Percentiles rank a stretch among this genome's conserved stretches.
phyloP scores from a whole-genome alignment of 1,140 invertebrate species.

The Trissolcus basalis region DNA sequence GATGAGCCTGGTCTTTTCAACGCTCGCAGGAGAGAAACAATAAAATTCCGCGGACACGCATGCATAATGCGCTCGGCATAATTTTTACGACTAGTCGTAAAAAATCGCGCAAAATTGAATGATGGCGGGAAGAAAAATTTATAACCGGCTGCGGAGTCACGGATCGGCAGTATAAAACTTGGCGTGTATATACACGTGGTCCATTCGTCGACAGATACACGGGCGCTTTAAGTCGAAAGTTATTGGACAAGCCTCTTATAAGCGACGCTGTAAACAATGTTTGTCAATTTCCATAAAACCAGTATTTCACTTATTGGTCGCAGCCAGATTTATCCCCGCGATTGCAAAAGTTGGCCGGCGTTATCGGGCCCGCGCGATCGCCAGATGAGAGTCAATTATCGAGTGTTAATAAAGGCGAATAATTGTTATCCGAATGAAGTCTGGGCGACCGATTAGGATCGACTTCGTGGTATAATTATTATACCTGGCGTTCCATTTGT shows the following conservation, averaged over 20 bases:
- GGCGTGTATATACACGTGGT: conserved; percentile 49
- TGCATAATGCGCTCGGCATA: conserved; percentile 46
- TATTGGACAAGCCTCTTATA: conserved; percentile 50
- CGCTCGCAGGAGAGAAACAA: neutral
- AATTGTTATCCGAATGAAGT: conserved; percentile 32
- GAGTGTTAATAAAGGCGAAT: conserved; percentile 43
- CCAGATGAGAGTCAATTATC: conserved; percentile 36
- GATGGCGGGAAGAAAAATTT: conserved; percentile 58
- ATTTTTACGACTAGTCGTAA: conserved; percentile 65
- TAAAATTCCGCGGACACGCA: conserved; percentile 36
- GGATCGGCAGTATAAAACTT: conserved; percentile 58
- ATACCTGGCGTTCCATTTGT: conserved; percentile 36
- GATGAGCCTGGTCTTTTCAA: conserved; percentile 16
- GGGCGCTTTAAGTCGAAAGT: conserved; percentile 41
- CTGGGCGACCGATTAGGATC: conserved; percentile 19
- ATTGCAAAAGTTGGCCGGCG: conserved; percentile 16
- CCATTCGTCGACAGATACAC: conserved; percentile 41
- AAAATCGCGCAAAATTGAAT: conserved; percentile 62
- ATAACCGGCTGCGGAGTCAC: conserved; percentile 62
- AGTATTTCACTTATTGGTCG: conserved; percentile 37
- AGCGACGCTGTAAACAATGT: conserved; percentile 44
- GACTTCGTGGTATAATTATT: conserved; percentile 43
- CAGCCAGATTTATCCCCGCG: conserved; percentile 37
- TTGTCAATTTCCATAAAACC: conserved; percentile 34
- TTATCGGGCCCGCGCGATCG: conserved; percentile 23